Evolutionary conservation across 2,888 invertebrate species (phyloP).

Genomic region (Sesia apiformis): DNA sequence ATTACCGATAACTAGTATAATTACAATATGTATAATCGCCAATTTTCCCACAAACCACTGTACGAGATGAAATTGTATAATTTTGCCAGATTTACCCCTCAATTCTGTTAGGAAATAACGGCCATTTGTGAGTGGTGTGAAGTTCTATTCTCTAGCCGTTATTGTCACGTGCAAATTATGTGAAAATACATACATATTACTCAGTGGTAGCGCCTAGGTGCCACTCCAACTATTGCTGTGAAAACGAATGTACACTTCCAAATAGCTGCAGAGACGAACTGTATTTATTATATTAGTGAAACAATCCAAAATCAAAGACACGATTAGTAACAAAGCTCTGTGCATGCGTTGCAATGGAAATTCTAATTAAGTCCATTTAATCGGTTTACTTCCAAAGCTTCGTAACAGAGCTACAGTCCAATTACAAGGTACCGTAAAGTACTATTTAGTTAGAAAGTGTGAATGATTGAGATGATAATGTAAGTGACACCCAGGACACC

Average conservation of each 20-base stretch:
- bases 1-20: constrained; percentile 43
- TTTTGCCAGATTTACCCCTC: constrained; percentile 70
- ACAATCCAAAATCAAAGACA: no score
- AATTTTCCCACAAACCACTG: constrained; percentile 41
- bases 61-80: constrained; percentile 30
- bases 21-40: constrained; percentile 30
- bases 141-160: constrained; percentile 56
- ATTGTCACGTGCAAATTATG: constrained; percentile 51
- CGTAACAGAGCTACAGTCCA: no score
- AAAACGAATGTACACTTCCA: background rate
- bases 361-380: no score
- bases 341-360: no score
- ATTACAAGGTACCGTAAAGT: no score
- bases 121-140: constrained; percentile 49
- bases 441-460: constrained; percentile 8
- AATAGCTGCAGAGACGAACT: background rate
- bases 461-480: constrained; percentile 24
- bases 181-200: constrained; percentile 16
- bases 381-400: no score
- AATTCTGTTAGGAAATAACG: constrained; percentile 52
- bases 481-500: constrained; percentile 58
- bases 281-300: no score
- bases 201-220: constrained; percentile 48
- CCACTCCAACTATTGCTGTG: constrained; percentile 31
- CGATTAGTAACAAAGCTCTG: no score